Percentiles rank a stretch among this genome's conserved stretches.
Evolutionary conservation across 1,140 invertebrate species (phyloP).

Genomic region (Diorhabda elongata): DNA sequence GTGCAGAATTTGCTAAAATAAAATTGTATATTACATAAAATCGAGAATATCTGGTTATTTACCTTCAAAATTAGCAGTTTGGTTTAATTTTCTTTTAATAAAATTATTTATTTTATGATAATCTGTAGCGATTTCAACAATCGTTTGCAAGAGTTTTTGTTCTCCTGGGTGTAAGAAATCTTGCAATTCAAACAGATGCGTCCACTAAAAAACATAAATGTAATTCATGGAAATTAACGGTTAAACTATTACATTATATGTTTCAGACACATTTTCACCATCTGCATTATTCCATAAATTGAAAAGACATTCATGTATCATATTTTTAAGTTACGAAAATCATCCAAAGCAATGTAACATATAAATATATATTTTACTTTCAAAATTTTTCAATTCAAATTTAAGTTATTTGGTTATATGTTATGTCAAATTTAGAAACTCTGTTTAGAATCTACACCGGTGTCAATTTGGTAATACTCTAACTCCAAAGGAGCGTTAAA

Average conservation of each 20-base stretch:
- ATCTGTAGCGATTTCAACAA: conserved; percentile 37
- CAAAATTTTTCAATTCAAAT: no score
- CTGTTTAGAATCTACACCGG: no score
- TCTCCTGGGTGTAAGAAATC: conserved; percentile 46
- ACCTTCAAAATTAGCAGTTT: conserved; percentile 21
- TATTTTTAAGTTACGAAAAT: conserved; percentile 14
- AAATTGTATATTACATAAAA: not conserved
- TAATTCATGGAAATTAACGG: conserved; percentile 6
- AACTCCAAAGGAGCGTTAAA: no score
- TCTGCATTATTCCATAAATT: conserved; percentile 38
- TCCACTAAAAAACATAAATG: conserved; percentile 27
- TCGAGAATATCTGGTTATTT: conserved; percentile 3
- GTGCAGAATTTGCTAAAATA: not conserved
- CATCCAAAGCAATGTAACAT: no score
- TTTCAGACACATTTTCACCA: conserved; percentile 19
- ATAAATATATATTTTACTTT: no score
- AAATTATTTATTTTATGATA: conserved; percentile 43
- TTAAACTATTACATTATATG: conserved; percentile 23
- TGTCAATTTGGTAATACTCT: no score
- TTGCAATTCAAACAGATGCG: conserved; percentile 37
- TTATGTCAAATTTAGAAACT: no score
- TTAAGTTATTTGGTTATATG: no score
- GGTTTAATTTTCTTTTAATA: conserved; percentile 32
- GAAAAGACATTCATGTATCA: conserved; percentile 42
- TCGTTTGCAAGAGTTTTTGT: conserved; percentile 36